Evolutionary conservation across 2,797 vertebrate genomes (phyloP), one percentile per base, ranked within the genome.

Genomic region (Halcyon chelicuti): DNA sequence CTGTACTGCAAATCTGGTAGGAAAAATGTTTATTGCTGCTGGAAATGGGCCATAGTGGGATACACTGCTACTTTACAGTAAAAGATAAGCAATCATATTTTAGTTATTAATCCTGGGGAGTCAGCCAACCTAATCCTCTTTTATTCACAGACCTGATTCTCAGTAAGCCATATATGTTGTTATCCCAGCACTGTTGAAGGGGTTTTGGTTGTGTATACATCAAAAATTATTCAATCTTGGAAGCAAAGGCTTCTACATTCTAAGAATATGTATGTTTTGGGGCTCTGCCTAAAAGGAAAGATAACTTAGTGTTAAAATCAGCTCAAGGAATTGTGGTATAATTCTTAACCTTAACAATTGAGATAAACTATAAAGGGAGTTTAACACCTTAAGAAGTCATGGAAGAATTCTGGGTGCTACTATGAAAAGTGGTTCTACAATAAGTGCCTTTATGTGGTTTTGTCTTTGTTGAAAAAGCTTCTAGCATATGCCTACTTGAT

Each of bases 1-100:
- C 21, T 74, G 62, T 93, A 71, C 93, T 81, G 47, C 68, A 88
- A 40, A 76, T 72, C 47, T 80, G 75, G 79, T 60, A 95, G 82
- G 68, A 97, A 86, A 95, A 90, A 88, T 94, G 90, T 91, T 94
- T 87, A 49, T 92, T 86, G 54, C 79, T 94, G 44, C 73, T 97
- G 66, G 65, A 94, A 95, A 88, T 78, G 33, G 84, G 42, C 72
- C 49, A 90, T 92, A 57, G 63, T 86, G 46, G 78, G 66, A 96
- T 95, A 70, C 57, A 76, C 10, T 54, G 62, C 63, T 72, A 85
- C 57, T 83, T 95, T 94, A 55, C 79, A 70, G 46, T 84, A 90
- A 85, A 81, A 95, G 83, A 76, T 92, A 84, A 96, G 66, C n/a
- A 91, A 71, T 31, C 77, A 29, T 94, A 87, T 93, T 93, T 94